Conservation (phyloP, 2,113 vertebrate genomes). For the Pelusios castaneus region DNA sequence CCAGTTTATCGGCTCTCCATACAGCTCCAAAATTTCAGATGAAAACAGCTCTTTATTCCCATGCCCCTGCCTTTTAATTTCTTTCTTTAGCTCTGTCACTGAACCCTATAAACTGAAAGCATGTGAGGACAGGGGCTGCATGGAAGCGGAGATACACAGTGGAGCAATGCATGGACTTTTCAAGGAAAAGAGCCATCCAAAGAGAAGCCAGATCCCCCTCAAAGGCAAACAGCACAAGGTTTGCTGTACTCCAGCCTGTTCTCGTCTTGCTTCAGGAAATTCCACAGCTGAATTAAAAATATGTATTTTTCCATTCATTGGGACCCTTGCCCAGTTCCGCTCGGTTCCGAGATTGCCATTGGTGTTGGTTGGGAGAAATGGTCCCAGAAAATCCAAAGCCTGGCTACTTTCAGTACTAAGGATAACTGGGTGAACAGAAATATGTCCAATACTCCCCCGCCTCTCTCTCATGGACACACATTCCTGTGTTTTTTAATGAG, state of each 20-base stretch:
- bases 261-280: constrained; percentile 56
- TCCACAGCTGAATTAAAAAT: constrained; percentile 48
- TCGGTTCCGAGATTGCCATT: constrained; percentile 15
- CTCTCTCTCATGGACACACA: no score
- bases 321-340: constrained; percentile 28
- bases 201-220: not conserved
- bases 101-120: not conserved
- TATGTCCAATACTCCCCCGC: not conserved
- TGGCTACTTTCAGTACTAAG: constrained; percentile 2
- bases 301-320: constrained; percentile 34
- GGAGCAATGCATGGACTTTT: not conserved
- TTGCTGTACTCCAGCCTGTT: not conserved
- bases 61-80: not conserved
- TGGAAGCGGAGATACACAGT: not conserved
- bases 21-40: not conserved
- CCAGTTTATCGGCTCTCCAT: not conserved
- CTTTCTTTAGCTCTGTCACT: not conserved
- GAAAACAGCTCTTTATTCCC: not conserved
- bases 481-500: constrained; percentile 50
- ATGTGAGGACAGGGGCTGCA: constrained; percentile 11
- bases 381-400: constrained; percentile 41
- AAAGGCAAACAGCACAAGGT: not conserved
- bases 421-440: not conserved
- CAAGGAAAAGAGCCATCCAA: not conserved
- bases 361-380: constrained; percentile 28